A percentile compares a stretch with the other conserved stretches of the same genome.
Conservation (phyloP, 1,140 invertebrate species). For the Euwallacea fornicatus region DNA sequence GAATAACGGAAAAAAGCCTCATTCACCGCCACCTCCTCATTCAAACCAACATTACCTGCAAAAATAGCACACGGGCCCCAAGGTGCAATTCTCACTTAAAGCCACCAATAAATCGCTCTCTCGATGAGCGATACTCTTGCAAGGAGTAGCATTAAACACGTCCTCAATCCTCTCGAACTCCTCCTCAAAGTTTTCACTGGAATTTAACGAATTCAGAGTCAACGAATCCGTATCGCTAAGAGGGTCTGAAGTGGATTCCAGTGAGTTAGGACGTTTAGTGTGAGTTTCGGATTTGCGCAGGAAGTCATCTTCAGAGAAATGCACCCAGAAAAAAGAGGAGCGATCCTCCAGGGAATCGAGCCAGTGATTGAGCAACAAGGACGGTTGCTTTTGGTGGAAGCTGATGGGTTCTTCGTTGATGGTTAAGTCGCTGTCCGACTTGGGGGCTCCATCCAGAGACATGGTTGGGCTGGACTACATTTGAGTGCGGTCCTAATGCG, state of each 20-base stretch:
- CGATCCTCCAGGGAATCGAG: slow-evolving; percentile 47
- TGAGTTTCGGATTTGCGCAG: slow-evolving; percentile 15
- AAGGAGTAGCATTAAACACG: slow-evolving; percentile 35
- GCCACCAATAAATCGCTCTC: slow-evolving; percentile 51
- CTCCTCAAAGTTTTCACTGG: slow-evolving; percentile 26
- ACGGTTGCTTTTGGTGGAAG: slow-evolving; percentile 17
- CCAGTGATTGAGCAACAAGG: slow-evolving; percentile 45
- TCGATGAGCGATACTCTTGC: slow-evolving; percentile 51
- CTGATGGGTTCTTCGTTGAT: slow-evolving; percentile 1
- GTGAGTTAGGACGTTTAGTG: slow-evolving; percentile 41
- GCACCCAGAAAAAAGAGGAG: slow-evolving; percentile 48
- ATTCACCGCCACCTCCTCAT: no score
- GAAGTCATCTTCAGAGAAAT: slow-evolving; percentile 42
- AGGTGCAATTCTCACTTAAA: slow-evolving; percentile 50
- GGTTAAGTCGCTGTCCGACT: background rate
- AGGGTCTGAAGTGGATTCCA: slow-evolving; percentile 43
- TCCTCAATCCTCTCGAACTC: slow-evolving; percentile 33
- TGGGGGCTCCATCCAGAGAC: no score
- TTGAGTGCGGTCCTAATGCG: no score
- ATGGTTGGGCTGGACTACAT: no score
- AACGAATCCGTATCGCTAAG: slow-evolving; percentile 39
- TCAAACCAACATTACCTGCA: slow-evolving; percentile 47
- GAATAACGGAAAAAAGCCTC: no score
- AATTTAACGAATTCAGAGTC: slow-evolving; percentile 30
- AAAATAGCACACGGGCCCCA: slow-evolving; percentile 53